Conservation (phyloP, 2,113 vertebrate genomes). For the Anoplopoma fimbria region DNA sequence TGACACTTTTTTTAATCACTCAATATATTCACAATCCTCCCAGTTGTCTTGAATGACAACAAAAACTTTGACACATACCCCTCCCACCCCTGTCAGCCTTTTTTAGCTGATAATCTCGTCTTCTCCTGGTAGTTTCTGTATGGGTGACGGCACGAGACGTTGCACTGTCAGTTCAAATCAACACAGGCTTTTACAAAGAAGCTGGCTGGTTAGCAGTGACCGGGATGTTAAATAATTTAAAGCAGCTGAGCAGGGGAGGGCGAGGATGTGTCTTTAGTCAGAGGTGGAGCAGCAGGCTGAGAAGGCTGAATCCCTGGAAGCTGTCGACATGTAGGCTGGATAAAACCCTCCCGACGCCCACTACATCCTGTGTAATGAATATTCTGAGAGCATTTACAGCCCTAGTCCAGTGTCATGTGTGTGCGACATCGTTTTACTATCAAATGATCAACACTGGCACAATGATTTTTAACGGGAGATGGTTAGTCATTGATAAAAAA, state of each 20-base stretch:
- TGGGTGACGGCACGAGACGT: slow-evolving; percentile 19
- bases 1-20: neutral
- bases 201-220: slow-evolving; percentile 21
- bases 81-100: neutral
- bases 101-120: neutral
- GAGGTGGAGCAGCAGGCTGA: slow-evolving; percentile 58
- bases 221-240: slow-evolving; percentile 63
- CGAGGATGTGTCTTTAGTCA: slow-evolving; percentile 39
- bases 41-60: slow-evolving; percentile 17
- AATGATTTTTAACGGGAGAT: neutral
- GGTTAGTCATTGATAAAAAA: neutral
- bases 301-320: slow-evolving; percentile 57
- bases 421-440: slow-evolving; percentile 28
- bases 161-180: slow-evolving; percentile 43
- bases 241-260: slow-evolving; percentile 20
- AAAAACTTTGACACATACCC: neutral
- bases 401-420: slow-evolving; percentile 23
- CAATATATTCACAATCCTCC: too few relatives aligned
- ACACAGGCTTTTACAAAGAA: slow-evolving; percentile 19
- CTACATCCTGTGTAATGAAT: slow-evolving; percentile 65
- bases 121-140: neutral
- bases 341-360: slow-evolving; percentile 64
- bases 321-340: slow-evolving; percentile 44
- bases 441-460: neutral
- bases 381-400: slow-evolving; percentile 43